Base-by-base conservation (phyloP, 2,888 invertebrate species). In the Noctua pronuba region DNA sequence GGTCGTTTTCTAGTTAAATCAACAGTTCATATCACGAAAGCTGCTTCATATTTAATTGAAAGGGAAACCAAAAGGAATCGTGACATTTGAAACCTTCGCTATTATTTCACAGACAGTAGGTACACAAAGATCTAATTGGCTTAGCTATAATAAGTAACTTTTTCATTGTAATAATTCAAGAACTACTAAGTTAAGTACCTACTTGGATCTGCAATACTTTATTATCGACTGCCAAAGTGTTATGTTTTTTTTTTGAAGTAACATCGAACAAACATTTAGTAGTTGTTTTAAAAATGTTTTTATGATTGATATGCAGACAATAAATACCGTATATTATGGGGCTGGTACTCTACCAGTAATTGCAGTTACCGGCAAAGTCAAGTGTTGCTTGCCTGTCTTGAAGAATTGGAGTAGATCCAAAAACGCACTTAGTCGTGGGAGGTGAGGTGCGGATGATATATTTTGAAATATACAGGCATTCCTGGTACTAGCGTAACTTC, bases 51-150 rank as follows among this genome's bases (percentile, higher is more conserved):
- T n/a, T n/a, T n/a, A 44, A 52, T 49, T 5, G 55, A 58, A 66
- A 58, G 31, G 10, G 21, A 44, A 74, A 7, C 11, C 58, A 8
- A 75, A 66, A 52, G 7, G 8, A 31, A 73, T 64, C 52, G 52
- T 64, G 75, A 41, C 16, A 21, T 64, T 18, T 11, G 41, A 35
- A 41, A 49, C 65, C 75, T 82, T 82, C 24, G 41, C 41, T 66
- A 35, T 46, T 24, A 18, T 65, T 65, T 18, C n/a, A 55, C 16
- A 55, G 46, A 46, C n/a, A n/a, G 24, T n/a, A n/a, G n/a, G n/a
- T n/a, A 35, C 16, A 77, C 44, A 55, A 46, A 58, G 10, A 74
- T 18, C 38, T 75, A 66, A 79, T 66, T 58, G 24, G 65, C 38
- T 73, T 81, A 58, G 35, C 21, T 38, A 38, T 55, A 18, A 28